Evolutionary conservation across 2,113 vertebrate genomes (phyloP), one percentile per base, ranked within the genome.

Genomic region (Spilogale gracilis): DNA sequence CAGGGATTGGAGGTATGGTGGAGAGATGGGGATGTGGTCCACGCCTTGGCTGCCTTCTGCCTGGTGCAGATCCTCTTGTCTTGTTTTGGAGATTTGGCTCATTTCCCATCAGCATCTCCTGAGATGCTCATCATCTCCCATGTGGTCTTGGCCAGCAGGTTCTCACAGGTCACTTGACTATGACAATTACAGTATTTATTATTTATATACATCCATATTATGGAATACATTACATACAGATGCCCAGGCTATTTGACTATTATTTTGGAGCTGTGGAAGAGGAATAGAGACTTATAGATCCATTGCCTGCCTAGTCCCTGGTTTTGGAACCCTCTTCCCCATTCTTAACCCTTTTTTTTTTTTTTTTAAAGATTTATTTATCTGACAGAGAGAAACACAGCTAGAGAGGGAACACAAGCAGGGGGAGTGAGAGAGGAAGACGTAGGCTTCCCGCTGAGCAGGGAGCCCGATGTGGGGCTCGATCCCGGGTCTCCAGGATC

Each of bases 21-120:
- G 32, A 21, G 13, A 2, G 48, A 13, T 67, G 45, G 2, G 25
- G 27, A 4, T 0, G 0, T 23, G 45, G 13, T 63, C 30, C 32
- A 14, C 32, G 9, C 63, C 69, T 60, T 58, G 58, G 21, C 7
- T 38, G 81, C 6, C 2, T 5, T 85, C 56, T 12, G 6, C 14
- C 12, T 17, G 21, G 60, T 52, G 3, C 14, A 71, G 14, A 45
- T 81, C 52, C 69, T 86, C 14, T 45, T 20, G 12, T 89, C 58
- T 67, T 43, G 10, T 20, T 61, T 81, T 58, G 58, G n/a, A 92
- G 52, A 25, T 78, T 78, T 61, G 60, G 5, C 56, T 58, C 60
- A 17, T 20, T 30, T 83, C 6, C 65, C 10, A 43, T 67, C 30
- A 74, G 63, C 54, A 38, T 54, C n/a, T 60, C 23, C 16, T 74